phyloP scores from a whole-genome alignment of 2,797 vertebrate species.

The Meriones psammophilus region DNA sequence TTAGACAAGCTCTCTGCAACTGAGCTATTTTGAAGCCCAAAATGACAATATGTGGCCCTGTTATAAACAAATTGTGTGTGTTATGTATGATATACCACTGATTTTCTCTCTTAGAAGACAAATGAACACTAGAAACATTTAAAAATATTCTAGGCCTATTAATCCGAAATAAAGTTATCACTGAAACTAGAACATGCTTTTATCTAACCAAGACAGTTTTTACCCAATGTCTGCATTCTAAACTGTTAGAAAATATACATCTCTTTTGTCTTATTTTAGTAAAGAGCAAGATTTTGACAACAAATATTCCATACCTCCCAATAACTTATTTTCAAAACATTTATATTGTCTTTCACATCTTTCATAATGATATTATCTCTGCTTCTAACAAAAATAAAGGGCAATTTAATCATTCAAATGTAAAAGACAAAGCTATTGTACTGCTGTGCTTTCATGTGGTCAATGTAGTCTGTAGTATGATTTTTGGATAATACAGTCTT shows the following conservation, averaged over 20 bases:
- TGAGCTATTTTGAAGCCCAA: background rate
- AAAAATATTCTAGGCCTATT: conserved; percentile 16
- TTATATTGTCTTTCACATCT: background rate
- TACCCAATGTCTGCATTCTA: background rate
- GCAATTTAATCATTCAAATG: conserved; percentile 10
- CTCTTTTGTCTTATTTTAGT: background rate
- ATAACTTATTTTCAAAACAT: conserved; percentile 50
- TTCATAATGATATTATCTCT: conserved; percentile 30
- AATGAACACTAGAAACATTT: conserved; percentile 67
- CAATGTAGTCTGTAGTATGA: background rate
- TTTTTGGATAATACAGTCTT: conserved; percentile 41
- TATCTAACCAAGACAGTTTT: conserved; percentile 22
- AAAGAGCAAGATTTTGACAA: background rate
- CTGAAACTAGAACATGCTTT: background rate
- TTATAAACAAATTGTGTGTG: background rate
- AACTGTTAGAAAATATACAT: conserved; percentile 31
- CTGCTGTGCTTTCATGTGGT: conserved; percentile 11
- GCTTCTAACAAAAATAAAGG: conserved; percentile 45
- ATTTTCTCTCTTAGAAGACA: conserved; percentile 1
- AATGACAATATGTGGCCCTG: background rate
- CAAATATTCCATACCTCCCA: background rate
- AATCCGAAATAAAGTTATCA: conserved; percentile 16
- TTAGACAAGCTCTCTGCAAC: background rate
- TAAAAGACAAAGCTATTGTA: background rate
- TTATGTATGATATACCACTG: background rate